phyloP scores from a whole-genome alignment of 2,888 invertebrate species.

The Ischnus inquisitorius region DNA sequence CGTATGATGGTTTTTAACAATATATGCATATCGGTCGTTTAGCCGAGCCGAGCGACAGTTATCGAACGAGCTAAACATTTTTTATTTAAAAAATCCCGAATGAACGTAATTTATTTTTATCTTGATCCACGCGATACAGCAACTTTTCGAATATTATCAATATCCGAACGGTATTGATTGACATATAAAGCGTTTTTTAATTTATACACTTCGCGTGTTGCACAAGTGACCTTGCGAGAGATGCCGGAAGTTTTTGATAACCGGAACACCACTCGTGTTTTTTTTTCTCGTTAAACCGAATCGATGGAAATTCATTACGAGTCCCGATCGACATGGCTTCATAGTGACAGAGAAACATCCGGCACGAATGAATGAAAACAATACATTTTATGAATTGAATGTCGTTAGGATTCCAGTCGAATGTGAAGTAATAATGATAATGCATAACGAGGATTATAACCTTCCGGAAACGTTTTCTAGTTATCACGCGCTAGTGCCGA shows the following conservation, averaged over 20 bases:
- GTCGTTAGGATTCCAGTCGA: not conserved
- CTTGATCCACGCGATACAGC: not conserved
- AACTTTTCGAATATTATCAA: not conserved
- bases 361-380: not conserved
- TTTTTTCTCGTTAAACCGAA: not conserved
- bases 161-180: not conserved
- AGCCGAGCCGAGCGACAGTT: too few relatives aligned
- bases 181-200: not conserved
- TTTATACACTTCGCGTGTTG: not conserved
- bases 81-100: too few relatives aligned
- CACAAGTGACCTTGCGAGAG: too few relatives aligned
- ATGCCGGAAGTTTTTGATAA: too few relatives aligned
- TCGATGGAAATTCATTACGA: not conserved
- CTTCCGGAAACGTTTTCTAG: not conserved
- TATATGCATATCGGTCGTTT: not conserved
- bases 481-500: not conserved
- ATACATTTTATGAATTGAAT: not conserved
- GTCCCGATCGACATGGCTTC: not conserved
- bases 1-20: not conserved
- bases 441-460: constrained; percentile 8
- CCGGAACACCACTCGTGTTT: not conserved
- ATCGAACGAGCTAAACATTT: too few relatives aligned
- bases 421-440: not conserved
- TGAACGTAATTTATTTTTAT: not conserved
- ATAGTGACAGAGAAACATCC: not conserved